Evolutionary conservation across 1,140 invertebrate genomes (phyloP), one percentile per base, ranked within the genome.

Genomic region (Triops cancriformis): DNA sequence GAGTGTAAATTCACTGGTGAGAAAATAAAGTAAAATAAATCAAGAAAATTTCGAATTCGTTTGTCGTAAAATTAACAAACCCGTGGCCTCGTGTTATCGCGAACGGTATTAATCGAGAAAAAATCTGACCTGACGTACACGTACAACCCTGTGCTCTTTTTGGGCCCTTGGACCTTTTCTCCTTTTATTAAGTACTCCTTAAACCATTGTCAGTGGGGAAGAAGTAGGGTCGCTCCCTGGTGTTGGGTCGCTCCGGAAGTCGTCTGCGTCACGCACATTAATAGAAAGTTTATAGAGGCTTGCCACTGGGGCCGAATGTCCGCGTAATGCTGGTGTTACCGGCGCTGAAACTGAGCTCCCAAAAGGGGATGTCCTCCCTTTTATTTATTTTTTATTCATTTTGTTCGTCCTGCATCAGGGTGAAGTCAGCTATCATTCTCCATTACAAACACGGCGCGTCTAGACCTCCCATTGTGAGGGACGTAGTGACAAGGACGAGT

Each of bases 261-360:
- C 51, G 10, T 64, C 51, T 18, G 51, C n/a, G 51, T 64, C 51
- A 64, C 51, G n/a, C 51, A 64, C 51, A 64, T 64, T 64, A 64
- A 64, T 64, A 64, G 11, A 64, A 23, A 64, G 51, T 64, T 64
- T 64, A 64, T 64, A 64, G 51, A 5, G 31, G 31, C 31, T 7
- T 64, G 51, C 51, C 23, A 6, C 23, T 64, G 14, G 10, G 51
- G 51, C 23, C 5, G 51, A 23, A 64, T n/a, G 51, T 64, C 51
- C 51, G 11, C 51, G n/a, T 64, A 64, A 64, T 1, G 23, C 51
- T 64, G 1, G 43, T 64, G 9, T 14, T 64, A 64, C 23, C 5
- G 51, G 51, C n/a, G 51, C 23, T 64, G 23, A 23, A 7, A 64
- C 45, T 64, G 51, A 64, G 51, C 51, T 64, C 51, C 6, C 7